Conservation (phyloP, 1,140 invertebrate species). For the Scaptomyza graminum region DNA sequence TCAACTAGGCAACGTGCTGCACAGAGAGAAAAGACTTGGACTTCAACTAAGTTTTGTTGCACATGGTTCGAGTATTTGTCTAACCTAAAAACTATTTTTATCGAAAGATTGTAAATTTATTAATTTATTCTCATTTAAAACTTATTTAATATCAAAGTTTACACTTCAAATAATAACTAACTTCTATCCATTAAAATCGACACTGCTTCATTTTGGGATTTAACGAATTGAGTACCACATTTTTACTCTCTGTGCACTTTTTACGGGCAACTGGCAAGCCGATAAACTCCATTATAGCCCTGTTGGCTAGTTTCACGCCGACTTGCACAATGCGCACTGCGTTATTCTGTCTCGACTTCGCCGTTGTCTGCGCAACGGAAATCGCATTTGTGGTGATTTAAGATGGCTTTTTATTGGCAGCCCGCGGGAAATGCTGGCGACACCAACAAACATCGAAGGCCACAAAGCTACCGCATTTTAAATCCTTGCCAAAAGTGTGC, state of each 20-base stretch:
- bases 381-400: conserved; percentile 45
- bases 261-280: neutral
- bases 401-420: conserved; percentile 59
- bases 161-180: too few species aligned
- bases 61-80: too few species aligned
- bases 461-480: conserved; percentile 50
- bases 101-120: too few species aligned
- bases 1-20: neutral
- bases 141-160: too few species aligned
- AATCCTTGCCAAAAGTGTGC: conserved; percentile 20
- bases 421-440: conserved; percentile 62
- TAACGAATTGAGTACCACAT: too few species aligned
- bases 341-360: conserved; percentile 15
- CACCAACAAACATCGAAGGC: conserved; percentile 23
- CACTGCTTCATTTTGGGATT: too few species aligned
- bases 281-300: neutral
- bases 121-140: too few species aligned
- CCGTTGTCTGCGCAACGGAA: conserved; percentile 45
- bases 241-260: neutral
- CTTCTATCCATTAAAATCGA: too few species aligned
- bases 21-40: neutral
- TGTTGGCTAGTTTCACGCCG: conserved; percentile 29
- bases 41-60: too few species aligned
- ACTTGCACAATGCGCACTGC: conserved; percentile 36
- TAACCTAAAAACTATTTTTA: too few species aligned